These are phyloP conservation scores for Cynodonichthys magdalenae DNA, from an alignment of 2,797 vertebrate genomes.

Conservation along the genomic window DNA sequence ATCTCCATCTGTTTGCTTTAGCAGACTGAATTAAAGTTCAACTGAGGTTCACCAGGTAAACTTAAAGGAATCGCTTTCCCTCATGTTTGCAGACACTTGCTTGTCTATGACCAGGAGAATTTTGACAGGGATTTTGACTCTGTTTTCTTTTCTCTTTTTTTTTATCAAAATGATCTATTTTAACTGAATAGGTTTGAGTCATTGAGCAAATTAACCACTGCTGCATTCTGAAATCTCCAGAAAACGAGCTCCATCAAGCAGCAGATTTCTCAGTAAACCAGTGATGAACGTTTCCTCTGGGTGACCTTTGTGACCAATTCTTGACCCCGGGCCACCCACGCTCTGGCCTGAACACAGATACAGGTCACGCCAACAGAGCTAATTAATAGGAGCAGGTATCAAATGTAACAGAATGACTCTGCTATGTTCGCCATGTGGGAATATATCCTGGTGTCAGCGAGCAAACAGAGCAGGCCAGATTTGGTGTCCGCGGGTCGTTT, in stretches of 20 bases:
- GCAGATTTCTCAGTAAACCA: neutral
- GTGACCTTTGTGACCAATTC: conserved; percentile 67
- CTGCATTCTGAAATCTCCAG: too few relatives aligned
- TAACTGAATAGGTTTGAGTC: neutral
- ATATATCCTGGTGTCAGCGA: conserved; percentile 56
- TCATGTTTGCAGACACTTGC: conserved; percentile 50
- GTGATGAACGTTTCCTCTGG: conserved; percentile 38
- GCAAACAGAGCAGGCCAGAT: conserved; percentile 52
- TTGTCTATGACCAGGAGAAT: neutral
- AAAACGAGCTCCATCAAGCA: neutral
- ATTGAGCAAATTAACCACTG: neutral
- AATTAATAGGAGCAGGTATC: conserved; percentile 78
- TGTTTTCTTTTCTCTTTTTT: too few relatives aligned
- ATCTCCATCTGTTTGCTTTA: conserved; percentile 67
- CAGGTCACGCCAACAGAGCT: conserved; percentile 52
- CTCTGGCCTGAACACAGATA: conserved; percentile 46
- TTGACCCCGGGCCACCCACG: conserved; percentile 48
- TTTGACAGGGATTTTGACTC: too few relatives aligned
- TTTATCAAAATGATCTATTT: neutral
- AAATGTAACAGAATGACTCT: conserved; percentile 79
- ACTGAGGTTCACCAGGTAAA: conserved; percentile 66
- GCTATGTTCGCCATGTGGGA: conserved; percentile 71
- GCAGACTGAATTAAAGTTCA: conserved; percentile 78
- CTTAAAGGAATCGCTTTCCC: conserved; percentile 28
- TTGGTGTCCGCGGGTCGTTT: conserved; percentile 51